Percentiles rank a stretch among this genome's conserved stretches.
Conservation (phyloP, 2,113 vertebrate species). For the Carlito syrichta region DNA sequence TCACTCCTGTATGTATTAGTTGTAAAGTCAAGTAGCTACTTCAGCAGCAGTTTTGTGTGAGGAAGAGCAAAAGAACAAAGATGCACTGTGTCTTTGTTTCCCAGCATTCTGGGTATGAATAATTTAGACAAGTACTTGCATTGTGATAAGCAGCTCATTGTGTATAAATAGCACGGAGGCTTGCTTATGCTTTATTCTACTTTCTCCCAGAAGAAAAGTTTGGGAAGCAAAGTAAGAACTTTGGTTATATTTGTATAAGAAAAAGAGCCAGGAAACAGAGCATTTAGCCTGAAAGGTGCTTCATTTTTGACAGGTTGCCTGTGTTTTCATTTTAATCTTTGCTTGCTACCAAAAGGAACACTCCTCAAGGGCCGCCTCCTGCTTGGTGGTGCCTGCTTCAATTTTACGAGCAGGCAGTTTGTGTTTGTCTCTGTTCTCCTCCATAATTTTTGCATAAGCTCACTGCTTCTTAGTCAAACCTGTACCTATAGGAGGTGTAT, state of each 20-base stretch:
- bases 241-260: slow-evolving; percentile 14
- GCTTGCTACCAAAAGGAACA: not conserved
- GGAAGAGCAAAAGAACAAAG: slow-evolving; percentile 54
- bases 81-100: slow-evolving; percentile 38
- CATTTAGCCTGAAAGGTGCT: not conserved
- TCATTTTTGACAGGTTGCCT: not conserved
- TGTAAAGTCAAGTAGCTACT: slow-evolving; percentile 55
- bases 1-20: not conserved
- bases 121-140: slow-evolving; percentile 44
- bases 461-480: not conserved
- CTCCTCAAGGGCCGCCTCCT: not conserved
- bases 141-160: not conserved
- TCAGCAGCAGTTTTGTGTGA: slow-evolving; percentile 32
- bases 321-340: not conserved
- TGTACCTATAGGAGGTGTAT: not conserved
- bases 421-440: not conserved
- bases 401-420: not conserved
- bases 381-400: not conserved
- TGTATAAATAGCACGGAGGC: slow-evolving; percentile 5
- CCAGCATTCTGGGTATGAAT: slow-evolving; percentile 32
- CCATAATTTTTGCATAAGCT: not conserved
- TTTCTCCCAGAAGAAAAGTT: not conserved
- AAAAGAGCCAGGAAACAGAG: not conserved
- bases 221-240: slow-evolving; percentile 22
- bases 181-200: not conserved